Conservation (phyloP, 2,888 invertebrate genomes). For the Eupithecia dodoneata region DNA sequence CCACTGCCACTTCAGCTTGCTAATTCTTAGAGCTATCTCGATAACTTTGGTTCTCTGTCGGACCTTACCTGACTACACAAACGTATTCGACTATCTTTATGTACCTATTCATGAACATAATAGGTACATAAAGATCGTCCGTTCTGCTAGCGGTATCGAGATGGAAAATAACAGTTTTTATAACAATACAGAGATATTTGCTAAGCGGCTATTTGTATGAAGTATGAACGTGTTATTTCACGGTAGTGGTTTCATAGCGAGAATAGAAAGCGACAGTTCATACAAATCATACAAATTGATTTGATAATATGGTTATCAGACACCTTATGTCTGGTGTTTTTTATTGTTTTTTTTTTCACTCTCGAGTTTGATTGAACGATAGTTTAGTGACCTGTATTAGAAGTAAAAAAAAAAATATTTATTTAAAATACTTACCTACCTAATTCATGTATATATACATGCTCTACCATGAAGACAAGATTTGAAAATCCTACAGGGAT, state of each 20-base stretch:
- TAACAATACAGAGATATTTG: slow-evolving; percentile 38
- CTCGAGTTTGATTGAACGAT: background rate
- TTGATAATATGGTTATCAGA: slow-evolving; percentile 13
- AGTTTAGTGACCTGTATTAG: background rate
- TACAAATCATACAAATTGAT: slow-evolving; percentile 27
- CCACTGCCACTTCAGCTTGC: too few species aligned
- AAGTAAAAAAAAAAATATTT: too few species aligned
- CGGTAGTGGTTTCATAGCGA: slow-evolving; percentile 47
- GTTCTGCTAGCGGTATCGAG: slow-evolving; percentile 65
- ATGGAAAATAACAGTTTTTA: slow-evolving; percentile 56
- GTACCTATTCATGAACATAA: background rate
- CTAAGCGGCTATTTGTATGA: slow-evolving; percentile 30
- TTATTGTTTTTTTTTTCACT: background rate
- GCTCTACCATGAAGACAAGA: too few species aligned
- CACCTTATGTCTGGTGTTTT: background rate
- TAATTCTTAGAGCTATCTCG: too few species aligned
- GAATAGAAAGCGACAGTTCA: slow-evolving; percentile 52
- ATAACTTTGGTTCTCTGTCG: too few species aligned
- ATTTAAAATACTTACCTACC: too few species aligned
- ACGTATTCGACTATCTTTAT: too few species aligned
- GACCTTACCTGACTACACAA: too few species aligned
- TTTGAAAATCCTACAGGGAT: too few species aligned
- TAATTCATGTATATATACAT: too few species aligned
- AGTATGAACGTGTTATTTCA: slow-evolving; percentile 40
- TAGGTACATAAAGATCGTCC: slow-evolving; percentile 46